Evolutionary conservation across 30 jellyfish, hydroid and myxozoan genomes (phyloP), one percentile per base, ranked within the genome.

Genomic region (Sanderia malayensis): DNA sequence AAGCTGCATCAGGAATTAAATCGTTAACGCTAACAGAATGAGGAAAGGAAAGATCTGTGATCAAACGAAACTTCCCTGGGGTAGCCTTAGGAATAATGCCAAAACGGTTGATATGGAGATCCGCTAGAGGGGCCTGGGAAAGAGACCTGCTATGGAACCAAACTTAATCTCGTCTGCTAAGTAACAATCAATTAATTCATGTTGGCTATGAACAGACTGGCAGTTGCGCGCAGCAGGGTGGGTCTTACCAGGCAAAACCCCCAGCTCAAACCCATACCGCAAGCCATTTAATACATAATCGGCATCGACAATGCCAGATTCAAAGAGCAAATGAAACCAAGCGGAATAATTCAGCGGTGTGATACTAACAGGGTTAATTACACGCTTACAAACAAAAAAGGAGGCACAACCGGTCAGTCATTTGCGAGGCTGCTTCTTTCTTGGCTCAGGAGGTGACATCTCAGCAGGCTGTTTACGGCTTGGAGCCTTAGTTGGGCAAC

Each of bases 61-160:
- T 77, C 23, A 85, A 46, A 23, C 96, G 82, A 67, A 65, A 85
- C 66, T 85, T 76, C 27, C 87, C 87, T 55, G 74, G 85, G 15
- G 64, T 29, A 2, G 91, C 65, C 46, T 76, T 85, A 4, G 92
- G 96, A 31, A 85, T 76, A 10, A 76, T 85, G 20, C 96, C 96
- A 70, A 85, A 76, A 6, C 93, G 75, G 55, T 74, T 76, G 0
- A 85, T 47, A 25, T 77, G 93, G 20, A 67, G 25, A n/a, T 58
- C 33, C 7, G 55, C 59, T 46, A 53, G 31, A 18, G 96, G 15
- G 87, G 87, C 19, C 24, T 31, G 1, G 72, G 7, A 59, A 59
- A 76, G 23, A 93, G 96, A 25, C 96, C 96, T 19, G 75, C 76
- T 27, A 85, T 74, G 26, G 90, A 47, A n/a, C 86, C 86, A 19